These are phyloP conservation scores for Pygoscelis antarcticus DNA, from an alignment of 2,113 vertebrate genomes.

Conservation along the genomic window DNA sequence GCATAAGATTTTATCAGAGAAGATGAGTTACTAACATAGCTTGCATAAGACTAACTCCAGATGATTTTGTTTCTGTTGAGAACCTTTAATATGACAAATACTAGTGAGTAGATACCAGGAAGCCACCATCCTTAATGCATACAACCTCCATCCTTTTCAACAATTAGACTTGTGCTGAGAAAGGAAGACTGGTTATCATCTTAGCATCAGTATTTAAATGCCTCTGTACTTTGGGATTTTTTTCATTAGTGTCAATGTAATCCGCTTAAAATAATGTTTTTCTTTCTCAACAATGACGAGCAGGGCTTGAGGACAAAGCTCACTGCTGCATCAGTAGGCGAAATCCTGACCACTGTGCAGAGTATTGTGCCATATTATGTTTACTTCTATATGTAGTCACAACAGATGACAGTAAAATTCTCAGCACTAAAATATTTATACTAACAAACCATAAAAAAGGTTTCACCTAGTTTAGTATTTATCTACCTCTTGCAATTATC, in stretches of 20 bases:
- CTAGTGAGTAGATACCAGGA: neutral
- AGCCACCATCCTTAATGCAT: neutral
- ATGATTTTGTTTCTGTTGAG: neutral
- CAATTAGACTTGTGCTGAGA: neutral
- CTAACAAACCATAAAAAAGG: neutral
- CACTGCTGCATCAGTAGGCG: neutral
- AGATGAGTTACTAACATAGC: neutral
- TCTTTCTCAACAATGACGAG: neutral
- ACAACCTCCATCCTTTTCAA: neutral
- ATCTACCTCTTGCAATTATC: neutral
- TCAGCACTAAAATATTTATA: neutral
- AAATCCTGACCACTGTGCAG: neutral
- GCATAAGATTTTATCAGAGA: neutral
- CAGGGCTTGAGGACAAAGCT: neutral
- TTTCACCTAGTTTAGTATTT: neutral
- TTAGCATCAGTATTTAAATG: neutral
- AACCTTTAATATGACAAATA: neutral
- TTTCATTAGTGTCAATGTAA: neutral
- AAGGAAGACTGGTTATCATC: neutral
- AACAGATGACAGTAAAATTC: neutral
- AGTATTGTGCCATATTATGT: neutral
- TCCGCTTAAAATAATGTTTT: neutral
- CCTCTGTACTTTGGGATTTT: neutral
- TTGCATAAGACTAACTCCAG: neutral
- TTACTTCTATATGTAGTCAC: neutral